phyloP scores from a whole-genome alignment of 2,888 invertebrate genomes.

The Cataglyphis rosenhaueri region DNA sequence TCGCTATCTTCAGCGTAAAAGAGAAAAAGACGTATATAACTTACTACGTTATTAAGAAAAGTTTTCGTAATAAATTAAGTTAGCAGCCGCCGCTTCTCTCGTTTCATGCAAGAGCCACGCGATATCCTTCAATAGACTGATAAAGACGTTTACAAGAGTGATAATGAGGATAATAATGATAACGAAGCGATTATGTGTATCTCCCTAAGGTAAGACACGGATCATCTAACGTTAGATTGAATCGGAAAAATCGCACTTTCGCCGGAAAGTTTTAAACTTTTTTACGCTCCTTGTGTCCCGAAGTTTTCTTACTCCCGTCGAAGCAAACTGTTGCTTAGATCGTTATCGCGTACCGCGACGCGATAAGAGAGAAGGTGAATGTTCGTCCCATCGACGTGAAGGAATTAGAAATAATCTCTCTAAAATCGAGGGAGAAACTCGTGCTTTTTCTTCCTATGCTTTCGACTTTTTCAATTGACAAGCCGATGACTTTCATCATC shows the following conservation, averaged over 20 bases:
- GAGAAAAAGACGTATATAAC: background rate
- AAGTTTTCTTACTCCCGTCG: conserved; percentile 69
- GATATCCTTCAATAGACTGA: background rate
- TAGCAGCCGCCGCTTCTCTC: background rate
- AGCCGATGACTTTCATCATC: conserved; percentile 52
- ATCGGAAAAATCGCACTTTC: conserved; percentile 71
- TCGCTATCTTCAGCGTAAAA: background rate
- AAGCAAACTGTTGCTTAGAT: conserved; percentile 82
- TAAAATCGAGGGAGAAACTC: conserved; percentile 24
- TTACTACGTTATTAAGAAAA: conserved; percentile 8
- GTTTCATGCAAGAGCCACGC: background rate
- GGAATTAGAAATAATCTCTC: conserved; percentile 74
- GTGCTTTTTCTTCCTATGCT: conserved; percentile 41
- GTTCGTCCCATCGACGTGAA: conserved; percentile 61
- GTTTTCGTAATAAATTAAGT: conserved; percentile 35
- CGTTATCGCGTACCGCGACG: conserved; percentile 77
- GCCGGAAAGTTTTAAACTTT: conserved; percentile 72
- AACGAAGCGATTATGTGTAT: conserved; percentile 1
- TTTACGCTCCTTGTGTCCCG: conserved; percentile 69
- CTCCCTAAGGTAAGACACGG: background rate
- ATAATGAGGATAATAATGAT: conserved; percentile 17
- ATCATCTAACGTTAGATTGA: conserved; percentile 62
- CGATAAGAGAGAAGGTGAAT: conserved; percentile 69
- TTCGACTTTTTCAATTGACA: conserved; percentile 64
- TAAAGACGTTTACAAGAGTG: conserved; percentile 1